Evolutionary conservation across 2,113 vertebrate species (phyloP).

Genomic region (Alces alces): DNA sequence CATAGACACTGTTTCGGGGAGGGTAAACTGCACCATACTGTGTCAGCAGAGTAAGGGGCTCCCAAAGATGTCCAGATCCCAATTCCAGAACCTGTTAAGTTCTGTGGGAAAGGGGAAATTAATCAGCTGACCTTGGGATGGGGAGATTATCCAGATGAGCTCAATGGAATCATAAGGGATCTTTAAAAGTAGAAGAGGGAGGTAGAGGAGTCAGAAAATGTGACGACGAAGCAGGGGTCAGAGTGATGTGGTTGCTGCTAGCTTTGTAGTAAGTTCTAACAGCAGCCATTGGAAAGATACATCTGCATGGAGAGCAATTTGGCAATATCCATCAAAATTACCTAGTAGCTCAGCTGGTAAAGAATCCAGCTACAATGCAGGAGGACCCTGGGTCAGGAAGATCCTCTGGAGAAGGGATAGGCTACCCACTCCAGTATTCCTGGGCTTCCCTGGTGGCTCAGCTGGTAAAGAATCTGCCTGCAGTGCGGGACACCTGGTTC

Average conservation of each 20-base stretch:
- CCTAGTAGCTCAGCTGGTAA: neutral
- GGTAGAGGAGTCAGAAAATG: neutral
- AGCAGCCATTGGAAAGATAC: neutral
- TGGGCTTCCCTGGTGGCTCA: neutral
- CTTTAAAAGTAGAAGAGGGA: neutral
- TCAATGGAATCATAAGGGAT: neutral
- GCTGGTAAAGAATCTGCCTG: neutral
- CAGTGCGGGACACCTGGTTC: neutral
- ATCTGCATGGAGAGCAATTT: neutral
- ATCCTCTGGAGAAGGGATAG: neutral
- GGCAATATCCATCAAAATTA: neutral
- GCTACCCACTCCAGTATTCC: neutral
- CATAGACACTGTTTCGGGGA: neutral
- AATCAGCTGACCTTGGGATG: neutral
- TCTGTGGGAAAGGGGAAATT: neutral
- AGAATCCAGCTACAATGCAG: neutral
- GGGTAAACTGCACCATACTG: no score
- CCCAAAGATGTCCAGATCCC: neutral
- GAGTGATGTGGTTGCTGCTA: neutral
- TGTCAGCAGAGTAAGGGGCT: neutral
- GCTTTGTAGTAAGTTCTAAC: neutral
- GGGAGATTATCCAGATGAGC: neutral
- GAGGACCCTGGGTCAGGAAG: neutral
- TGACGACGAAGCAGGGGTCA: neutral
- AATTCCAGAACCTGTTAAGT: neutral